Percentiles rank a stretch among this genome's conserved stretches.
Conservation (phyloP, 2,797 vertebrate species). For the Macropus fuliginosus region DNA sequence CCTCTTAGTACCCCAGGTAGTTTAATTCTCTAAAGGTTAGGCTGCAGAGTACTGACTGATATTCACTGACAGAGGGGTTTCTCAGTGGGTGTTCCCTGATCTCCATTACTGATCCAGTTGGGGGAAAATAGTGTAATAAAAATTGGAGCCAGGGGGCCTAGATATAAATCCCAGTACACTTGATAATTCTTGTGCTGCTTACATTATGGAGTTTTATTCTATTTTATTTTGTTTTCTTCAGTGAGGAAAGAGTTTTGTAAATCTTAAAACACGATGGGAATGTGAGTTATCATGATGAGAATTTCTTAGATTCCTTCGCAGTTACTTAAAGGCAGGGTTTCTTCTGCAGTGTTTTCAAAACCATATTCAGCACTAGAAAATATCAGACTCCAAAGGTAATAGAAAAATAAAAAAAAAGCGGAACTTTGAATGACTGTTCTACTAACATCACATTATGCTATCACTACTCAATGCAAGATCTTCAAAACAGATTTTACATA, state of each 20-base stretch:
- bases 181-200: background rate
- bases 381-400: background rate
- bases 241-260: background rate
- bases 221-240: background rate
- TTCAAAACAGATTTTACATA: background rate
- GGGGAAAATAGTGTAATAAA: background rate
- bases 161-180: background rate
- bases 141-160: background rate
- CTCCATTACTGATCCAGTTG: background rate
- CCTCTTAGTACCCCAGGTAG: background rate
- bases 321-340: background rate
- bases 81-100: background rate
- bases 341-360: background rate
- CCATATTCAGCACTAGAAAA: conserved; percentile 30
- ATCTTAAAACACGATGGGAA: background rate
- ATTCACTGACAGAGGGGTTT: background rate
- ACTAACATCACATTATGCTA: conserved; percentile 25
- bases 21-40: background rate
- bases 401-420: conserved; percentile 44
- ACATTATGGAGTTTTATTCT: background rate
- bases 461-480: conserved; percentile 19
- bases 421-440: conserved; percentile 5
- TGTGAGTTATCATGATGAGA: background rate
- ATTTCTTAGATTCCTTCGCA: background rate
- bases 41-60: background rate